Evolutionary conservation across 2,888 invertebrate genomes (phyloP).

Genomic region (Helobdella robusta): DNA sequence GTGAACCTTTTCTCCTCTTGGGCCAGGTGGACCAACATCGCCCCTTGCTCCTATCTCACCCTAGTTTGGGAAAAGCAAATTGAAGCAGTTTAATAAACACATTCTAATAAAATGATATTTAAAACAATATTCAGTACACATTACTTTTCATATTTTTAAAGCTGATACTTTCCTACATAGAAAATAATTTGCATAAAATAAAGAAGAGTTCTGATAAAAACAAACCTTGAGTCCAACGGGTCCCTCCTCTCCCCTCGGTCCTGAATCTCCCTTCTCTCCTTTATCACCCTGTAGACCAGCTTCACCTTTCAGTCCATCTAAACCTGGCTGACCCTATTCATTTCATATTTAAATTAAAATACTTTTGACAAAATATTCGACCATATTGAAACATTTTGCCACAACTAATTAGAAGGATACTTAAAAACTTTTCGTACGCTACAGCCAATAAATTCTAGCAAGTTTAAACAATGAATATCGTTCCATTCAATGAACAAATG

Average conservation of each 20-base stretch:
- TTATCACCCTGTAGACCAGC: constrained; percentile 29
- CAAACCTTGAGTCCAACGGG: constrained; percentile 30
- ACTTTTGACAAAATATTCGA: neutral
- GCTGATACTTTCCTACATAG: neutral
- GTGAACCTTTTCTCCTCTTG: constrained; percentile 30
- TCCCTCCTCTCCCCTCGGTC: constrained; percentile 32
- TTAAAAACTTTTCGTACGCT: too few relatives aligned
- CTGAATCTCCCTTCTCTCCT: constrained; percentile 30
- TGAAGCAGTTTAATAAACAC: too few relatives aligned
- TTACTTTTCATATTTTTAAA: neutral
- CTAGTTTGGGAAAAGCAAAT: constrained; percentile 11
- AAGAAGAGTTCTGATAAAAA: too few relatives aligned
- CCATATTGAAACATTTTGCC: neutral
- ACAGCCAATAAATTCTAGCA: too few relatives aligned
- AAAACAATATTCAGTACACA: neutral
- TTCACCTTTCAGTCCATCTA: constrained; percentile 31
- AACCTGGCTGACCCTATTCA: constrained; percentile 28
- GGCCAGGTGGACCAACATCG: constrained; percentile 36
- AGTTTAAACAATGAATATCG: too few relatives aligned
- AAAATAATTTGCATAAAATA: too few relatives aligned
- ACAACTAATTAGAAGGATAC: neutral
- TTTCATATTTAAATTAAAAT: neutral
- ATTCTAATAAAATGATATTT: too few relatives aligned
- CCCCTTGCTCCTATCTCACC: constrained; percentile 50
- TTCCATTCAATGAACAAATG: too few relatives aligned